Evolutionary conservation across 2,888 invertebrate genomes (phyloP).

Genomic region (Ceramica pisi): DNA sequence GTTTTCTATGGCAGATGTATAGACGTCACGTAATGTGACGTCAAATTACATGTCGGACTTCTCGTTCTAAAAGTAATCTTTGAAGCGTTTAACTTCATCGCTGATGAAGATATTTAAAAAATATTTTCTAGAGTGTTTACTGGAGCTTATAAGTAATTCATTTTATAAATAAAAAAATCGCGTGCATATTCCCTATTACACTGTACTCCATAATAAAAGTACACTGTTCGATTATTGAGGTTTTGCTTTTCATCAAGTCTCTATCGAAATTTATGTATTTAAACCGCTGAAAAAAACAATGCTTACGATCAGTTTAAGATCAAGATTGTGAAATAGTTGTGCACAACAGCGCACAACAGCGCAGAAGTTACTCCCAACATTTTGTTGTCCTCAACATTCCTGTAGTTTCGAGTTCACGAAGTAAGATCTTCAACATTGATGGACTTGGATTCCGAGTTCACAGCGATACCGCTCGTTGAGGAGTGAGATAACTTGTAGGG

Average conservation of each 20-base stretch:
- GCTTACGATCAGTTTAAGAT: not conserved
- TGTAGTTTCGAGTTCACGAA: conserved; percentile 51
- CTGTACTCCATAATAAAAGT: not conserved
- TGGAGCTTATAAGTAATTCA: too few species aligned
- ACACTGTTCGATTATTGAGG: not conserved
- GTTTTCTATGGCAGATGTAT: too few species aligned
- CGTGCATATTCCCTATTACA: too few species aligned
- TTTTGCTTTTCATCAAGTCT: too few species aligned
- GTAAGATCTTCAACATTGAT: conserved; percentile 50
- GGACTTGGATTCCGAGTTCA: conserved; percentile 49
- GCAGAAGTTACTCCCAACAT: conserved; percentile 32
- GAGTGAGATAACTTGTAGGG: conserved; percentile 59
- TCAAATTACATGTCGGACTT: too few species aligned
- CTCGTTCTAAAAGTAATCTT: too few species aligned
- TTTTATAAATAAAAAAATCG: too few species aligned
- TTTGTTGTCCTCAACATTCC: conserved; percentile 45
- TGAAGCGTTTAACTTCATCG: too few species aligned
- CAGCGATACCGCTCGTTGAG: conserved; percentile 48
- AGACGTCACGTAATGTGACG: too few species aligned
- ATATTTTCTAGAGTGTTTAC: too few species aligned
- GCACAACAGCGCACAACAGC: conserved; percentile 20
- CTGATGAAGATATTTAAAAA: too few species aligned
- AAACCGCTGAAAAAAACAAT: not conserved
- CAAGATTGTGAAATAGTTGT: conserved; percentile 36
- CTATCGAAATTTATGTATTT: not conserved